Percentiles rank a stretch among this genome's conserved stretches.
Evolutionary conservation across 2,113 vertebrate genomes (phyloP).

Genomic region (Cheilinus undulatus): DNA sequence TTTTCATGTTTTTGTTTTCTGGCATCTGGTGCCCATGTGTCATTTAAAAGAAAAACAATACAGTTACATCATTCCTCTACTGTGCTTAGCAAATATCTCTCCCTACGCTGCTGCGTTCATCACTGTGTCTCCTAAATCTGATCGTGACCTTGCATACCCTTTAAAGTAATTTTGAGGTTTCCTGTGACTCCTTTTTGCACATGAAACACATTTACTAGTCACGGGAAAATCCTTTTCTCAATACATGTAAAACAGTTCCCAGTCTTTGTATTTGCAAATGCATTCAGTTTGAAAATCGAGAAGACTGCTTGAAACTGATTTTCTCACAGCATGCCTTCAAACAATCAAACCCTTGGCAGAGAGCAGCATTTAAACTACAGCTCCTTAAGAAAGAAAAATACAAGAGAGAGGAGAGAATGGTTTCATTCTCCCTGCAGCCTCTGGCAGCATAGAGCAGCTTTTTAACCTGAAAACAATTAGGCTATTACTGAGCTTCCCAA

Average conservation of each 20-base stretch:
- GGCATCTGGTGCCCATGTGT: too few species aligned
- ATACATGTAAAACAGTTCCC: too few species aligned
- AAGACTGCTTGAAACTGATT: conserved; percentile 49
- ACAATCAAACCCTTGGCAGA: conserved; percentile 61
- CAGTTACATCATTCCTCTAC: too few species aligned
- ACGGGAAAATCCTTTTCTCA: conserved; percentile 48
- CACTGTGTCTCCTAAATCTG: conserved; percentile 14
- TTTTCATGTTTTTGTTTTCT: too few species aligned
- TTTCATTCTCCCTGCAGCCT: conserved; percentile 30
- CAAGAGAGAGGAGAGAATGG: conserved; percentile 33
- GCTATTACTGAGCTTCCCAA: conserved; percentile 60
- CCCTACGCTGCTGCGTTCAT: too few species aligned
- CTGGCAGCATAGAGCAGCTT: conserved; percentile 55
- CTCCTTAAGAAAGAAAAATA: conserved; percentile 44
- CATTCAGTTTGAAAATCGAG: conserved; percentile 35
- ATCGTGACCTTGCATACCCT: conserved; percentile 35
- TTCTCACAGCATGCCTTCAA: conserved; percentile 62
- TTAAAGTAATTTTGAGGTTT: conserved; percentile 23
- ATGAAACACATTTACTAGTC: conserved; percentile 38
- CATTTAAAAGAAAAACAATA: too few species aligned
- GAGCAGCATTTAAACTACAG: conserved; percentile 27
- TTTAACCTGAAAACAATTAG: conserved; percentile 78
- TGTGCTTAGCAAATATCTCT: too few species aligned
- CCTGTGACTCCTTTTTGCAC: conserved; percentile 43
- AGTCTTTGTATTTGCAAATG: too few species aligned